phyloP scores from a whole-genome alignment of 2,113 vertebrate species.

The Acanthochromis polyacanthus region DNA sequence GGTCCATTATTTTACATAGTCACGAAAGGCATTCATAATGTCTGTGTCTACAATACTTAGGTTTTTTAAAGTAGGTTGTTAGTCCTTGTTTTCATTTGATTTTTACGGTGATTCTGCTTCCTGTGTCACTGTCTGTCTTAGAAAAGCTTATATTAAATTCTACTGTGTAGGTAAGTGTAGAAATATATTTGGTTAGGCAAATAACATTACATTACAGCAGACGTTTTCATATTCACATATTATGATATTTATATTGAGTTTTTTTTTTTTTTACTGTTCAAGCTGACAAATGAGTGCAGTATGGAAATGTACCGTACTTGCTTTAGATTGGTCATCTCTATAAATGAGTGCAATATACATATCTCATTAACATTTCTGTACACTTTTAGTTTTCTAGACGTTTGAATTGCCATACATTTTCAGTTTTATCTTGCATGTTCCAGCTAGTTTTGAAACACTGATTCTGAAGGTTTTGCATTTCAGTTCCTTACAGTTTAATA shows the following conservation, averaged over 20 bases:
- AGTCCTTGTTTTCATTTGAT: no score
- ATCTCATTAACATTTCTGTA: background rate
- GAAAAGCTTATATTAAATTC: slow-evolving; percentile 3
- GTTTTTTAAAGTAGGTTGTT: no score
- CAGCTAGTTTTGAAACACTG: no score
- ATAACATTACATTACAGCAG: slow-evolving; percentile 37
- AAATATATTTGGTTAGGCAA: slow-evolving; percentile 40
- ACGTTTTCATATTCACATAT: no score
- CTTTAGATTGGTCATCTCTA: slow-evolving; percentile 18
- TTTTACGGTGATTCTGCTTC: slow-evolving; percentile 4
- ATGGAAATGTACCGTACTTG: slow-evolving; percentile 22
- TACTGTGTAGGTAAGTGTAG: background rate
- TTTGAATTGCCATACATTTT: background rate
- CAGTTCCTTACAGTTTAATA: no score
- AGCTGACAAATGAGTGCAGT: background rate
- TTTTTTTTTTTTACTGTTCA: no score
- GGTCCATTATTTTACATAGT: no score
- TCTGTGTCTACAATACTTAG: no score
- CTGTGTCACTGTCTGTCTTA: slow-evolving; percentile 11
- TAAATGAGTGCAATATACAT: slow-evolving; percentile 3
- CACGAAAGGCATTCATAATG: no score
- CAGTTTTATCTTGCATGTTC: no score
- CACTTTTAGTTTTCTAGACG: slow-evolving; percentile 18
- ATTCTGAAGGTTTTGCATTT: no score
- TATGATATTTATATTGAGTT: no score